phyloP scores from a whole-genome alignment of 2,888 invertebrate species.

The Himalopsyche japonica region DNA sequence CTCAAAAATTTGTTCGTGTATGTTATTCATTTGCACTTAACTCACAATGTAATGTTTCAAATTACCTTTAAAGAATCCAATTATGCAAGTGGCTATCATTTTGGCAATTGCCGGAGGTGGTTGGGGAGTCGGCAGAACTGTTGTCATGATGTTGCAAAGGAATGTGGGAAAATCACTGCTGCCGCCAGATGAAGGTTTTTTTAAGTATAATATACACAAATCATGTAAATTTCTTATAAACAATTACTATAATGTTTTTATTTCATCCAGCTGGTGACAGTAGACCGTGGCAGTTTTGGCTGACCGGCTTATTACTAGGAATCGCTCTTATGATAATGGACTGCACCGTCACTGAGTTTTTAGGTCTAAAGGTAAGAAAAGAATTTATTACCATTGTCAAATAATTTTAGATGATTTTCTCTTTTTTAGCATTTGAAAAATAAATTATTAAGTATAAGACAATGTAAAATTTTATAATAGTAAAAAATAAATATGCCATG shows the following conservation, averaged over 20 bases:
- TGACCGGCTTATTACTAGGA: slow-evolving; percentile 15
- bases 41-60: not conserved
- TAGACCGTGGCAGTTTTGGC: slow-evolving; percentile 8
- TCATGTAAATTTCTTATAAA: not conserved
- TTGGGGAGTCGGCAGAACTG: slow-evolving; percentile 56
- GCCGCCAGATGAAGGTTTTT: slow-evolving; percentile 19
- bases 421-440: no score
- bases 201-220: not conserved
- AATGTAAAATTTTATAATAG: no score
- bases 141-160: not conserved
- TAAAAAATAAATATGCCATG: no score
- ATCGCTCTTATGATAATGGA: slow-evolving; percentile 15
- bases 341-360: slow-evolving; percentile 11
- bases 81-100: slow-evolving; percentile 19
- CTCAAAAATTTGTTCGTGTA: slow-evolving; percentile 17
- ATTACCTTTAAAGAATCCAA: slow-evolving; percentile 24
- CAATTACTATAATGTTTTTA: not conserved
- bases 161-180: slow-evolving; percentile 10
- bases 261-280: slow-evolving; percentile 13
- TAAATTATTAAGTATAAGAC: no score
- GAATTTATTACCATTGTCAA: not conserved
- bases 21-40: not conserved
- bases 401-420: no score
- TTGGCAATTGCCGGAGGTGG: slow-evolving; percentile 56
- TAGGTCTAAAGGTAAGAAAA: slow-evolving; percentile 29